phyloP scores from a whole-genome alignment of 2,888 invertebrate genomes.

The Hydriomena furcata region DNA sequence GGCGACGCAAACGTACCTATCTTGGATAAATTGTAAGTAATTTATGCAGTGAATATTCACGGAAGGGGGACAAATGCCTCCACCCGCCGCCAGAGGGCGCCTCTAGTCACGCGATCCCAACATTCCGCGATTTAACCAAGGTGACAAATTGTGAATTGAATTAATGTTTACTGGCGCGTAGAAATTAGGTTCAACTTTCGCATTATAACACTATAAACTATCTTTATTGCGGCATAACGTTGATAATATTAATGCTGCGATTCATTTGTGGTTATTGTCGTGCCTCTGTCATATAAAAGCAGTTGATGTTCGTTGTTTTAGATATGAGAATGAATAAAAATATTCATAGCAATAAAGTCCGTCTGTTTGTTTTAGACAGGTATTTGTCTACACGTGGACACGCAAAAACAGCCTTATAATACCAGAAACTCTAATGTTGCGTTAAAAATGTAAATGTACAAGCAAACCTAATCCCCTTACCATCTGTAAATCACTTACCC shows the following conservation, averaged over 20 bases:
- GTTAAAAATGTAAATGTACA: slow-evolving; percentile 36
- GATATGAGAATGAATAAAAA: not conserved
- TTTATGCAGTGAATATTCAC: slow-evolving; percentile 74
- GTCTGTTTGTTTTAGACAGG: not conserved
- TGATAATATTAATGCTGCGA: slow-evolving; percentile 27
- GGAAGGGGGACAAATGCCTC: slow-evolving; percentile 59
- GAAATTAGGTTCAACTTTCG: slow-evolving; percentile 57
- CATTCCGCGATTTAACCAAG: slow-evolving; percentile 72
- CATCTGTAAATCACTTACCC: slow-evolving; percentile 43
- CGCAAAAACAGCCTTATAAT: not conserved
- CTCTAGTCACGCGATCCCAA: slow-evolving; percentile 70
- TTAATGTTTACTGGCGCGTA: slow-evolving; percentile 68
- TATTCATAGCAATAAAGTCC: not conserved
- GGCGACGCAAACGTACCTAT: slow-evolving; percentile 53
- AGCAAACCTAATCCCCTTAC: slow-evolving; percentile 37
- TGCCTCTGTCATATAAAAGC: slow-evolving; percentile 5
- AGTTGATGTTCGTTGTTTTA: not conserved
- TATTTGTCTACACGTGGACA: not conserved
- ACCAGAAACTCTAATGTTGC: slow-evolving; percentile 15
- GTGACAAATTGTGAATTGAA: slow-evolving; percentile 79
- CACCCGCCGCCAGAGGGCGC: slow-evolving; percentile 41
- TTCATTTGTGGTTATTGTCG: slow-evolving; percentile 19
- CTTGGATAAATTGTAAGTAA: slow-evolving; percentile 56
- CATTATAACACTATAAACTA: slow-evolving; percentile 45
- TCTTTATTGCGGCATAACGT: slow-evolving; percentile 36